Evolutionary conservation across 2,113 vertebrate genomes (phyloP), one percentile per base, ranked within the genome.

Genomic region (Seriola rivoliana): DNA sequence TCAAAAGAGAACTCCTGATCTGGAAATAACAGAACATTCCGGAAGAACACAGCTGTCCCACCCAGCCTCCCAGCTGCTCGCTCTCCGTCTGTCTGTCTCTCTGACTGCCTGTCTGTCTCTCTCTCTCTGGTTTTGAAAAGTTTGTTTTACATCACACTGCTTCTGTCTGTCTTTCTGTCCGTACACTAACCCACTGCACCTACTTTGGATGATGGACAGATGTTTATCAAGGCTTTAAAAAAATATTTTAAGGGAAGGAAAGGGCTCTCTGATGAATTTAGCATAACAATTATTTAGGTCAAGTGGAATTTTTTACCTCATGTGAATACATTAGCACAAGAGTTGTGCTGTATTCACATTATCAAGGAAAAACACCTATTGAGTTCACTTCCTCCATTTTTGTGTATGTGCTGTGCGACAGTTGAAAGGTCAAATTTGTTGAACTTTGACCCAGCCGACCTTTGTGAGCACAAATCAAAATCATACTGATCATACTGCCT

Each of bases 21-120:
- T 95, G 93, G 94, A 96, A 96, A 95, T 94, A 95, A 95, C 86
- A 85, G 85, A 87, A 92, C 89, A 95, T 95, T 92, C 89, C 10
- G 9, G 94, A 92, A 95, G 92, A 92, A 81, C 71, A 85, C 88
- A 0, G 4, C 91, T 54, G 66, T 92, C 9, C n/a, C 58, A 79
- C 91, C 84, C 14, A 46, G 79, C 71, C 89, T 87, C 82, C 89
- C 89, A 92, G 93, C 95, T 94, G 91, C 85, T 79, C 78, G 66
- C 78, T 12, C 68, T 50, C 85, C 42, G 75, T 73, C 85, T 75
- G 54, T 82, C 85, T 80, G 48, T 54, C 81, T 21, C 5, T 42
- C 54, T 48, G 65, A 32, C 82, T 44, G 72, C 81, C 78, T 77
- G 54, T 82, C 85, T 36, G 34, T 11, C 54, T 78, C 46, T 54